These are phyloP conservation scores for Galagoides demidoff DNA, from an alignment of 2,797 vertebrate genomes.

Conservation along the genomic window DNA sequence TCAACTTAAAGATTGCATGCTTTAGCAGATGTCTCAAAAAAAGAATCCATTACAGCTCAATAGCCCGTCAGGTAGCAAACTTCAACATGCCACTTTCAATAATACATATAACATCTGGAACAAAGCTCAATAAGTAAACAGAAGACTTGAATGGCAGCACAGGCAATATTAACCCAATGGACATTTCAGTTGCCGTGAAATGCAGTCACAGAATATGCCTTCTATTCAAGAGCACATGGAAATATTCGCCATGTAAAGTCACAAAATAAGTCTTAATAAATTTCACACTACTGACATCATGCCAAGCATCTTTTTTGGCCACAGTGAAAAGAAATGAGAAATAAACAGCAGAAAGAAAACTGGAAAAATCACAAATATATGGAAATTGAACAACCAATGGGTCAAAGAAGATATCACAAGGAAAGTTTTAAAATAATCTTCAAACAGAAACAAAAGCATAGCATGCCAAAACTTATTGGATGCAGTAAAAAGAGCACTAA, in stretches of 20 bases:
- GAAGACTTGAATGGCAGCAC: background rate
- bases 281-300: background rate
- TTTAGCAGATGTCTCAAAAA: background rate
- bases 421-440: too few species aligned
- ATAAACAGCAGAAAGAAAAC: background rate
- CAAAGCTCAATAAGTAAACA: background rate
- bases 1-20: background rate
- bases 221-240: background rate
- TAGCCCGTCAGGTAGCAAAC: background rate
- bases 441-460: too few species aligned
- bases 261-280: background rate
- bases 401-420: too few species aligned
- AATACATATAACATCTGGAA: background rate
- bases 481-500: too few species aligned
- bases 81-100: background rate
- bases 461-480: too few species aligned
- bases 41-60: background rate
- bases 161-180: background rate
- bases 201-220: background rate
- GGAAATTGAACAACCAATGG: background rate
- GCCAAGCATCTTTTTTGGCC: background rate
- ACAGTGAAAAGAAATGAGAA: background rate
- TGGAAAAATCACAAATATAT: background rate
- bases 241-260: background rate
- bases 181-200: background rate